These are phyloP conservation scores for Amniataba percoides DNA, from an alignment of 2,797 vertebrate genomes.

Conservation along the genomic window DNA sequence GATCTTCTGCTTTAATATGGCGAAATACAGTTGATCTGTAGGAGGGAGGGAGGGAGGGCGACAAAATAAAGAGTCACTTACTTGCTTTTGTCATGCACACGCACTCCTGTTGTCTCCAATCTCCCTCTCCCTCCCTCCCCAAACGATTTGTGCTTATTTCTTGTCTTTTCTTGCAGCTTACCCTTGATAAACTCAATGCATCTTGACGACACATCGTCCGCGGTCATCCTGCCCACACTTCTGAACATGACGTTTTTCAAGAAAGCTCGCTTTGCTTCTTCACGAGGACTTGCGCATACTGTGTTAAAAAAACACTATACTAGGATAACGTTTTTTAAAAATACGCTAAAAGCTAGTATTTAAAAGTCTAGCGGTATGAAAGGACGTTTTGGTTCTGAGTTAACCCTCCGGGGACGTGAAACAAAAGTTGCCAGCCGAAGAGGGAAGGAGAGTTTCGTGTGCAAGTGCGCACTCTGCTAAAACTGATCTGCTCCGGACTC, in stretches of 20 bases:
- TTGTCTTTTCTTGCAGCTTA: constrained; percentile 52
- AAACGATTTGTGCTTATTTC: background rate
- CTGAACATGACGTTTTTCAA: constrained; percentile 64
- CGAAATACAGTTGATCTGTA: constrained; percentile 97
- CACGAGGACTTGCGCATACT: constrained; percentile 57
- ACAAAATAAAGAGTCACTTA: constrained; percentile 33
- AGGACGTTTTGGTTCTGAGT: background rate
- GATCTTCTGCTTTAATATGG: constrained; percentile 93
- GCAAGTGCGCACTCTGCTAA: constrained; percentile 78
- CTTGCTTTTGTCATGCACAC: constrained; percentile 30
- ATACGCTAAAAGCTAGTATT: fast-evolving
- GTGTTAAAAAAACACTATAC: constrained; percentile 10
- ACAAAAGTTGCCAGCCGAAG: constrained; percentile 55
- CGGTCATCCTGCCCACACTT: constrained; percentile 74
- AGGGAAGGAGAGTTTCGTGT: constrained; percentile 43
- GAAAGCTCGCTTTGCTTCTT: constrained; percentile 31
- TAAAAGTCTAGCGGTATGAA: background rate
- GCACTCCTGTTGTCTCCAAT: background rate
- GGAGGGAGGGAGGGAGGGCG: constrained; percentile 53
- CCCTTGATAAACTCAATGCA: constrained; percentile 83
- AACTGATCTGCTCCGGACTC: constrained; percentile 43
- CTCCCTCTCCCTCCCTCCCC: background rate
- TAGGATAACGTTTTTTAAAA: background rate
- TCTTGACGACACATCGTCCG: constrained; percentile 76
- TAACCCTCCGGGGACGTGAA: constrained; percentile 7